Conservation (phyloP, 1,140 invertebrate species). For the Thrips palmi region DNA sequence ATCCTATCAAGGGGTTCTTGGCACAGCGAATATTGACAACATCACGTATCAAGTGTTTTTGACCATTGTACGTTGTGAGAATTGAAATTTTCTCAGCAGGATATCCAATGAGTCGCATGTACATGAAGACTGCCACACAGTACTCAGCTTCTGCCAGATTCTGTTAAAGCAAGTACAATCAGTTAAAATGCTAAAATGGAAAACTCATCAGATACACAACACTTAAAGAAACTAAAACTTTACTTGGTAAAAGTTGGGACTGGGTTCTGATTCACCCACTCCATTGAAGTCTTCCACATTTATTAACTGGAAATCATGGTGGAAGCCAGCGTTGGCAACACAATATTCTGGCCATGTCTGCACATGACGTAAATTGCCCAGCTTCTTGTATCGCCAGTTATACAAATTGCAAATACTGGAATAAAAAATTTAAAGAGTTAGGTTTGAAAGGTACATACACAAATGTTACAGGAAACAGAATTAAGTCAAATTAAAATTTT, state of each 20-base stretch:
- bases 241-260: constrained; percentile 95
- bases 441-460: constrained; percentile 8
- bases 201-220: not conserved
- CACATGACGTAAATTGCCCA: constrained; percentile 85
- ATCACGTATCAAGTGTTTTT: constrained; percentile 93
- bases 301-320: constrained; percentile 87
- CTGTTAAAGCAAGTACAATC: constrained; percentile 26
- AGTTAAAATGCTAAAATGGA: not conserved
- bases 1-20: constrained; percentile 89
- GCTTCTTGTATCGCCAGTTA: constrained; percentile 92
- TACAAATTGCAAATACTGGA: constrained; percentile 82
- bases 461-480: constrained; percentile 1
- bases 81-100: constrained; percentile 96
- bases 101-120: constrained; percentile 94
- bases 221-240: constrained; percentile 2
- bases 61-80: constrained; percentile 98
- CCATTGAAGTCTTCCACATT: constrained; percentile 96
- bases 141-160: constrained; percentile 99
- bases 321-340: constrained; percentile 79
- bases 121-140: constrained; percentile 95
- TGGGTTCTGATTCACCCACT: constrained; percentile 91
- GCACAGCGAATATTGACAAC: constrained; percentile 89
- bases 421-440: constrained; percentile 13
- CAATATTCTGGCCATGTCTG: constrained; percentile 64
- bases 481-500: not conserved